phyloP scores from a whole-genome alignment of 1,140 invertebrate species.

The Heliconius hewitsoni region DNA sequence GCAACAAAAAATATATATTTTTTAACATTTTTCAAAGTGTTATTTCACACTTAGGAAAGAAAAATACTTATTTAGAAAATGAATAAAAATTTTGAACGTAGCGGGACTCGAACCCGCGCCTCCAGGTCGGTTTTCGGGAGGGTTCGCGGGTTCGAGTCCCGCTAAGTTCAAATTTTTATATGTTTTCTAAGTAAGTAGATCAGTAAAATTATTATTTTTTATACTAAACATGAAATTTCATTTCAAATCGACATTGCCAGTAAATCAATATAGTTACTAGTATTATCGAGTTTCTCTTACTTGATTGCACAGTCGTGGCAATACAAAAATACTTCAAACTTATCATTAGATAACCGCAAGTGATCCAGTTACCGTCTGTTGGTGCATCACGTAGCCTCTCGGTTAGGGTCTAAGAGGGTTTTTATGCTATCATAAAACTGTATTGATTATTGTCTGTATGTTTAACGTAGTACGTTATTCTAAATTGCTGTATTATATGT shows the following conservation, averaged over 20 bases:
- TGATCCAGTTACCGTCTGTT: constrained; percentile 36
- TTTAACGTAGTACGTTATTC: neutral
- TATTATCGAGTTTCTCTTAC: constrained; percentile 6
- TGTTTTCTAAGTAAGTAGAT: too few species aligned
- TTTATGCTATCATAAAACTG: constrained; percentile 50
- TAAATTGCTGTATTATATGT: neutral
- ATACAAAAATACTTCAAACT: constrained; percentile 32
- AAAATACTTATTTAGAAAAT: too few species aligned
- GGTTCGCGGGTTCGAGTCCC: too few species aligned
- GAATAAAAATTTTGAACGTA: too few species aligned
- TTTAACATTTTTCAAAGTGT: too few species aligned
- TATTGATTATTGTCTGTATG: neutral
- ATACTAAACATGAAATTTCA: neutral
- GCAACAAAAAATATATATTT: too few species aligned
- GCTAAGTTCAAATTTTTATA: too few species aligned
- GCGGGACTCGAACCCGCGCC: too few species aligned
- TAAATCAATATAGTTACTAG: neutral
- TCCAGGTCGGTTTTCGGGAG: too few species aligned
- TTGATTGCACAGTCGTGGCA: constrained; percentile 31
- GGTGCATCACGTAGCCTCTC: constrained; percentile 55
- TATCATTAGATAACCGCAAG: constrained; percentile 35
- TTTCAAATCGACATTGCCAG: neutral
- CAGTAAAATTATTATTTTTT: too few species aligned
- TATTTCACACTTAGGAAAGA: too few species aligned
- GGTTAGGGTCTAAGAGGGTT: constrained; percentile 53